Percentiles rank a stretch among this genome's conserved stretches.
Conservation (phyloP, 2,888 invertebrate genomes). For the Agelastica alni region DNA sequence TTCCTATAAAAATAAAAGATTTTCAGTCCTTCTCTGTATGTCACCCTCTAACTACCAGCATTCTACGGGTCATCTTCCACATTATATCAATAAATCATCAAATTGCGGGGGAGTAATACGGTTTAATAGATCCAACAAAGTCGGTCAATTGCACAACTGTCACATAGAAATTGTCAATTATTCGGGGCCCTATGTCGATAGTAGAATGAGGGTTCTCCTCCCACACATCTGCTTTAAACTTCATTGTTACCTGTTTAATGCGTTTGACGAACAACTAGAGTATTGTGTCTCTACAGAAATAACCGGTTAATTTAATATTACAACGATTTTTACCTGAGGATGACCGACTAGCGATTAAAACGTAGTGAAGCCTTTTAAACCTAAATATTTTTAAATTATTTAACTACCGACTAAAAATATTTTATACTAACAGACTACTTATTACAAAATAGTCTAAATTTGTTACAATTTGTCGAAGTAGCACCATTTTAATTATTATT, state of each 20-base stretch:
- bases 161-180: slow-evolving; percentile 39
- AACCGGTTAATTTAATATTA: too few species aligned
- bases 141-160: slow-evolving; percentile 47
- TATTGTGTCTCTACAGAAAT: neutral
- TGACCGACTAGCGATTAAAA: too few species aligned
- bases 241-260: slow-evolving; percentile 26
- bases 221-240: slow-evolving; percentile 28
- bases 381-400: too few species aligned
- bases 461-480: too few species aligned
- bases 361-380: too few species aligned
- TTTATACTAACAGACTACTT: too few species aligned
- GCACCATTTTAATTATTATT: too few species aligned
- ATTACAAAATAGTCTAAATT: too few species aligned
- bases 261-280: slow-evolving; percentile 1
- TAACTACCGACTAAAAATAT: too few species aligned
- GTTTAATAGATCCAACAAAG: slow-evolving; percentile 39
- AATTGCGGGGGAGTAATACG: slow-evolving; percentile 46
- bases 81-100: slow-evolving; percentile 41
- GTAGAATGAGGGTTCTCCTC: slow-evolving; percentile 23
- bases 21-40: too few species aligned
- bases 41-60: slow-evolving; percentile 34
- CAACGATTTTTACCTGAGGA: too few species aligned
- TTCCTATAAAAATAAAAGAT: too few species aligned
- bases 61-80: slow-evolving; percentile 35
- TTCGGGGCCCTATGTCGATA: slow-evolving; percentile 27